These are phyloP conservation scores for Gyps fulvus DNA, from an alignment of 2,113 vertebrate genomes.

Conservation along the genomic window DNA sequence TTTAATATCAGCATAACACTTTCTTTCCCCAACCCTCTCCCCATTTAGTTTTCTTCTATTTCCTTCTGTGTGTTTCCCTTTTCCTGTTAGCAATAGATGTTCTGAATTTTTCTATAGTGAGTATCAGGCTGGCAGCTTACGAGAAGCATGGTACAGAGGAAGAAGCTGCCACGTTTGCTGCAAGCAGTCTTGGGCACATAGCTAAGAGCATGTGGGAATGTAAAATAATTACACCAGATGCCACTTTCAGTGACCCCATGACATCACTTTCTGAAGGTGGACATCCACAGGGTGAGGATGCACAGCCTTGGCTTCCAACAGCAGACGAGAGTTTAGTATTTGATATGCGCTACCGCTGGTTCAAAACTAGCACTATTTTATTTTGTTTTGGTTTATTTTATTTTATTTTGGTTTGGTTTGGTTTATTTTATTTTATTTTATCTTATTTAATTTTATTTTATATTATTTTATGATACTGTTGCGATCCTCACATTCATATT, in stretches of 20 bases:
- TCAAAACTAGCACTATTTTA: background rate
- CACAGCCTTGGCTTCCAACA: background rate
- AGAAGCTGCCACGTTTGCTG: background rate
- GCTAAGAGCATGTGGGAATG: background rate
- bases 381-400: background rate
- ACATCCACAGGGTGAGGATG: background rate
- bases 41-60: background rate
- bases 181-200: background rate
- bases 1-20: background rate
- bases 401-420: no score
- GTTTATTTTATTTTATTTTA: background rate
- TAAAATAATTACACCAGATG: background rate
- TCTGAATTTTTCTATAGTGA: background rate
- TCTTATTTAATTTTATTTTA: background rate
- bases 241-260: background rate
- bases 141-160: background rate
- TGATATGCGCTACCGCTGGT: rapidly evolving
- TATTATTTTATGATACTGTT: background rate
- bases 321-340: background rate
- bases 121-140: background rate
- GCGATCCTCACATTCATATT: background rate
- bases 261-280: background rate
- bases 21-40: background rate
- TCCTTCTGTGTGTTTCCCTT: background rate
- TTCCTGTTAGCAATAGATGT: background rate